Evolutionary conservation across 2,888 invertebrate genomes (phyloP).

Genomic region (Apantesis nais): DNA sequence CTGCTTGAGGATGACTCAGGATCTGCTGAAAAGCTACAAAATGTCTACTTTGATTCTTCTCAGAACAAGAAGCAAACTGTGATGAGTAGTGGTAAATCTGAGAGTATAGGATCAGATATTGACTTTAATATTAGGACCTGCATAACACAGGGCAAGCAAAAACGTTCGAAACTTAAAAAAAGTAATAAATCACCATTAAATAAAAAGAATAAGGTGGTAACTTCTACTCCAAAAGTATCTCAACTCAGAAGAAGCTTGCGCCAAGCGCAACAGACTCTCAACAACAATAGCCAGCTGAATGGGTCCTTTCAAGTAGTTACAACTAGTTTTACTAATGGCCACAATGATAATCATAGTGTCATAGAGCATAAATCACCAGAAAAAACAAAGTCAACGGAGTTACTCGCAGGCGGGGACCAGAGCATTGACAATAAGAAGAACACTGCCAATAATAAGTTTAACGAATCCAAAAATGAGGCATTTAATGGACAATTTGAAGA

Average conservation of each 20-base stretch:
- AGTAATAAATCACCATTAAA: constrained; percentile 54
- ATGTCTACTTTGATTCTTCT: constrained; percentile 70
- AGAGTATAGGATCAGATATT: constrained; percentile 64
- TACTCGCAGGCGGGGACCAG: constrained; percentile 51
- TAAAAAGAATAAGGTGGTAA: constrained; percentile 69
- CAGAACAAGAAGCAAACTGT: constrained; percentile 55
- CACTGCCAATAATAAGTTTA: constrained; percentile 32
- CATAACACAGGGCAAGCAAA: constrained; percentile 62
- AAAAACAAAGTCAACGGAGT: constrained; percentile 41
- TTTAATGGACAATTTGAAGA: constrained; percentile 75
- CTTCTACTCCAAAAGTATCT: constrained; percentile 70
- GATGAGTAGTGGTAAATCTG: constrained; percentile 62
- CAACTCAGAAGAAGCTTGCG: constrained; percentile 70
- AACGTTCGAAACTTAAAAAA: constrained; percentile 60
- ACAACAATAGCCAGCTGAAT: constrained; percentile 63
- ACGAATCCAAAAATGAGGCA: constrained; percentile 46
- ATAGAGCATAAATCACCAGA: constrained; percentile 38
- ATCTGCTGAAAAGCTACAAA: constrained; percentile 62
- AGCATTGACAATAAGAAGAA: constrained; percentile 47
- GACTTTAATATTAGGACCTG: constrained; percentile 74
- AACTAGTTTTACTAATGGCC: constrained; percentile 53
- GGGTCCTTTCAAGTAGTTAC: constrained; percentile 66
- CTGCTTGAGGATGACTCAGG: constrained; percentile 67
- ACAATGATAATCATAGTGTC: constrained; percentile 42
- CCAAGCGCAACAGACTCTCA: constrained; percentile 60